Conservation (phyloP, 2,797 vertebrate species). For the Hemibagrus guttatus region DNA sequence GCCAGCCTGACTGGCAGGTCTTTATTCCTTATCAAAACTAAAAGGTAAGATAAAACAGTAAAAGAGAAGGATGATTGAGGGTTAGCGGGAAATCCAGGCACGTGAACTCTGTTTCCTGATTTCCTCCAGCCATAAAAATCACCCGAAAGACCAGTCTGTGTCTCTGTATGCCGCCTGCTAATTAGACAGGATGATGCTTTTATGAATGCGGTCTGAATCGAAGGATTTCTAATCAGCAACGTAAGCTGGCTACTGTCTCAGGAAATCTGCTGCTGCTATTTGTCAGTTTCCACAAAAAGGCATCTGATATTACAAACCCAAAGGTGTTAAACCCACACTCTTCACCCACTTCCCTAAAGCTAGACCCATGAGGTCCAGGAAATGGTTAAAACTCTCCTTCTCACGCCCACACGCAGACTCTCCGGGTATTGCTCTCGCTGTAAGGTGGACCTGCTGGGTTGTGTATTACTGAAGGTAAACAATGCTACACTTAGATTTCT, state of each 20-base stretch:
- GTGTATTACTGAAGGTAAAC: slow-evolving; percentile 1
- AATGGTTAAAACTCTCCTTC: slow-evolving; percentile 36
- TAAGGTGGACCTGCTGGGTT: background rate
- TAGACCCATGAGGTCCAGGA: slow-evolving; percentile 16
- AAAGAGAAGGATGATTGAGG: slow-evolving; percentile 53
- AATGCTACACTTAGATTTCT: background rate
- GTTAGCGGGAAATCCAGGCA: slow-evolving; percentile 65
- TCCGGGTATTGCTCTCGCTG: background rate
- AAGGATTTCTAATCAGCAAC: slow-evolving; percentile 47
- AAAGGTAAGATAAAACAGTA: slow-evolving; percentile 55
- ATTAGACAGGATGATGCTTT: slow-evolving; percentile 61
- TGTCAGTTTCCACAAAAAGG: slow-evolving; percentile 25
- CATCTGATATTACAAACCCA: slow-evolving; percentile 37
- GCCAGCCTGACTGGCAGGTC: slow-evolving; percentile 74
- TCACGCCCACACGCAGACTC: background rate
- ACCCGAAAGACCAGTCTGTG: slow-evolving; percentile 52
- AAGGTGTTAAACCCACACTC: slow-evolving; percentile 32
- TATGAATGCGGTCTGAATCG: slow-evolving; percentile 46
- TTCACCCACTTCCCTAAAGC: slow-evolving; percentile 19
- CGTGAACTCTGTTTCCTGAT: slow-evolving; percentile 66
- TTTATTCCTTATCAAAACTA: slow-evolving; percentile 72
- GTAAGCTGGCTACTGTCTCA: slow-evolving; percentile 35
- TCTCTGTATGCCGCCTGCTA: slow-evolving; percentile 53
- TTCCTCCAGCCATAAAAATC: slow-evolving; percentile 53
- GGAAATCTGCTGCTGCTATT: slow-evolving; percentile 29